A percentile compares a stretch with the other conserved stretches of the same genome.
Conservation (phyloP, 2,113 vertebrate species). For the Isurus oxyrinchus region DNA sequence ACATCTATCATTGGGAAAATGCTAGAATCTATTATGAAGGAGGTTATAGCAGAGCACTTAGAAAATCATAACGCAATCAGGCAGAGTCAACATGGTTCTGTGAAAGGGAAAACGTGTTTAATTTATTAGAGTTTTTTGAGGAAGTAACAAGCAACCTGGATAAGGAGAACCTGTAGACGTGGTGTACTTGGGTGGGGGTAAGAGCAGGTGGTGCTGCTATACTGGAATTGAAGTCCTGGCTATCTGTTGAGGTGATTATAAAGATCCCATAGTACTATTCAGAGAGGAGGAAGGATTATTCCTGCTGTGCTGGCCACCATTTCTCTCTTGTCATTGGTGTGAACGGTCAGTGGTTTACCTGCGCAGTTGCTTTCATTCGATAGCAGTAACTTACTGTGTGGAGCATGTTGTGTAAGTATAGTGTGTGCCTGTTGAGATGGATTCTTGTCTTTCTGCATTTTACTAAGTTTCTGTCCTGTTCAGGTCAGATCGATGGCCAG, state of each 20-base stretch:
- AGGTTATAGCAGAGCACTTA: too few species aligned
- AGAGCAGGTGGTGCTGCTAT: not conserved
- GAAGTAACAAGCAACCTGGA: too few species aligned
- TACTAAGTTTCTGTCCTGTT: not conserved
- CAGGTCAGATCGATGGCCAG: constrained; percentile 95
- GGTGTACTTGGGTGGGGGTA: too few species aligned
- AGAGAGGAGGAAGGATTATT: not conserved
- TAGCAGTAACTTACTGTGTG: not conserved
- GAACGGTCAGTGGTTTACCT: not conserved
- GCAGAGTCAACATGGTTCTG: too few species aligned
- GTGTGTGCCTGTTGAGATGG: not conserved
- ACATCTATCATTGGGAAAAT: too few species aligned
- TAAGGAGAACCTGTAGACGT: too few species aligned
- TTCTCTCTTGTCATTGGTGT: not conserved
- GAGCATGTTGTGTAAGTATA: not conserved
- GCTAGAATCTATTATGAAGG: too few species aligned
- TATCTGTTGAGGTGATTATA: not conserved
- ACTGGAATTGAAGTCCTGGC: not conserved
- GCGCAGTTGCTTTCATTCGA: not conserved
- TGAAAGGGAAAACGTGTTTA: too few species aligned
- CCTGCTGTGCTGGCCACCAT: not conserved
- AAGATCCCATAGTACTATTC: not conserved
- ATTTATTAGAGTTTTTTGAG: too few species aligned
- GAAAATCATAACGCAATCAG: too few species aligned
- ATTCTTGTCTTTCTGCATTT: not conserved